Evolutionary conservation across 2,888 invertebrate species (phyloP).

Genomic region (Eudemis profundana): DNA sequence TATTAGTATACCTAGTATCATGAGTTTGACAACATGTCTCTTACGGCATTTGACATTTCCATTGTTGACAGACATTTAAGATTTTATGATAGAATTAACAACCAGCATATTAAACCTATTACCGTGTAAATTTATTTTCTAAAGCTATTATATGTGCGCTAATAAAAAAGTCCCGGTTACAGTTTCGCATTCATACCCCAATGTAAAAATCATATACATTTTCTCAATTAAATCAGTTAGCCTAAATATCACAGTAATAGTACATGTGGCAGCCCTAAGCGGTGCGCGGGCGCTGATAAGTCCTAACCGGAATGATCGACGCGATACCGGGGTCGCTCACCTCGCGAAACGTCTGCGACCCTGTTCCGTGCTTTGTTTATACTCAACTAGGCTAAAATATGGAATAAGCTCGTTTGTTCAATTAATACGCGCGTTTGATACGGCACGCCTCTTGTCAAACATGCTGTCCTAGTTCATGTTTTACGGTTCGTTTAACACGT

Average conservation of each 20-base stretch:
- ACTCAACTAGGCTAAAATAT: constrained; percentile 66
- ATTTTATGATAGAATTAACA: too few species aligned
- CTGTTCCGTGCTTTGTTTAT: constrained; percentile 70
- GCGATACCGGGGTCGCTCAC: constrained; percentile 76
- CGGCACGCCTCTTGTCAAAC: constrained; percentile 43
- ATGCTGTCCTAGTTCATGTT: constrained; percentile 30
- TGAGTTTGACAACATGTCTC: too few species aligned
- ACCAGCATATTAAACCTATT: too few species aligned
- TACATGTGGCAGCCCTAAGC: constrained; percentile 10
- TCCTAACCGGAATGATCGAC: constrained; percentile 71
- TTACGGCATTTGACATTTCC: too few species aligned
- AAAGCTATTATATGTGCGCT: too few species aligned
- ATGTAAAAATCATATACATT: neutral
- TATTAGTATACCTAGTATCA: too few species aligned
- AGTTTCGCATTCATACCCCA: too few species aligned
- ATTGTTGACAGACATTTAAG: too few species aligned
- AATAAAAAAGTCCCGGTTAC: too few species aligned
- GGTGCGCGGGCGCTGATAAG: constrained; percentile 58
- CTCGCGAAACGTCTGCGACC: constrained; percentile 75
- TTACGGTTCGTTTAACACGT: constrained; percentile 24
- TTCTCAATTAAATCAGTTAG: too few species aligned
- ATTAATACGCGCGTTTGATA: constrained; percentile 26
- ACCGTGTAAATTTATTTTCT: too few species aligned
- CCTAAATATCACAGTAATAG: neutral
- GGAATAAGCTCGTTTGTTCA: constrained; percentile 38